A percentile compares a stretch with the other conserved stretches of the same genome.
Conservation (phyloP, 30 jellyfish, hydroid and myxozoan species). For the Phacellophora camtschatica region DNA sequence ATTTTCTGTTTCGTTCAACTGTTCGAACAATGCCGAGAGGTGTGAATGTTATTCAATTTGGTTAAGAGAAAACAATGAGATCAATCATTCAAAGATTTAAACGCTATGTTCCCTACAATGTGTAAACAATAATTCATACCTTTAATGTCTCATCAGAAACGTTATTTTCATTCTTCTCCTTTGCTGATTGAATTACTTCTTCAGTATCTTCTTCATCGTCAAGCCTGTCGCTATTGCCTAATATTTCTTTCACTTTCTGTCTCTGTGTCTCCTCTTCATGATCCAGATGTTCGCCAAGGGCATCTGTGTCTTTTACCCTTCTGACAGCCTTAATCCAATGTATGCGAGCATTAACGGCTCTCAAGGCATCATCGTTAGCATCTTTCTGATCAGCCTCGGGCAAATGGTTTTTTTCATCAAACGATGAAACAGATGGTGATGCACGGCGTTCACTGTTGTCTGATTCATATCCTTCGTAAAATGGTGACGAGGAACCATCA, state of each 20-base stretch:
- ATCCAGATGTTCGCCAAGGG: background rate
- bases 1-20: too few relatives aligned
- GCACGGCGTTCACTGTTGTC: slow-evolving; percentile 37
- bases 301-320: background rate
- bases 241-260: slow-evolving; percentile 32
- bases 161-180: background rate
- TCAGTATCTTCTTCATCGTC: background rate
- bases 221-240: background rate
- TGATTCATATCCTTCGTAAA: slow-evolving; percentile 1
- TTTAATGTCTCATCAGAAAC: background rate
- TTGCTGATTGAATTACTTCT: too few relatives aligned
- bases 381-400: slow-evolving; percentile 54
- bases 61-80: too few relatives aligned
- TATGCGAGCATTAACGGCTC: slow-evolving; percentile 28
- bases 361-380: background rate
- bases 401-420: slow-evolving; percentile 6
- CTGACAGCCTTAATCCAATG: slow-evolving; percentile 58
- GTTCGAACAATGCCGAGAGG: too few relatives aligned
- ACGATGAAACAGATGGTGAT: background rate
- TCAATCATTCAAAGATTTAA: too few relatives aligned
- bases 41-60: too few relatives aligned
- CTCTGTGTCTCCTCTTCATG: slow-evolving; percentile 21
- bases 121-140: too few relatives aligned
- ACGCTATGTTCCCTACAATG: too few relatives aligned
- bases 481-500: too few relatives aligned